Evolutionary conservation across 2,888 invertebrate genomes (phyloP), one percentile per base, ranked within the genome.

Genomic region (Apantesis nais): DNA sequence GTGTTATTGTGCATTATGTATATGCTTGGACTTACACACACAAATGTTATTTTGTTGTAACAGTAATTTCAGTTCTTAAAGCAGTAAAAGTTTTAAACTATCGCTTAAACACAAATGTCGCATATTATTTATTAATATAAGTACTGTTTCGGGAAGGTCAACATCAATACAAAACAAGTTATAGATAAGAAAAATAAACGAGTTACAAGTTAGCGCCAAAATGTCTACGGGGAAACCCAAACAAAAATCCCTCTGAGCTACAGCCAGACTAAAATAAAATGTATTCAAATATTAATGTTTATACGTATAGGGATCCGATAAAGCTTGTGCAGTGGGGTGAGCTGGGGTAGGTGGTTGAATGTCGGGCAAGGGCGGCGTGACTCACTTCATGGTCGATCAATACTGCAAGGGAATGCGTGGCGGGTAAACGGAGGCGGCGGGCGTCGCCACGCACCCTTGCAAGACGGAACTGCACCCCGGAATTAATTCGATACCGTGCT

Each of bases 351-450:
- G 89, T 85, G 87, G 89, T 88, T 91, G 94, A 93, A 95, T 94
- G 92, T 95, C 94, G 94, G 94, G 93, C 94, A 95, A 95, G 94
- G 94, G 94, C 93, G 93, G 90, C 93, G 86, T 92, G 93, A 94
- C 92, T 94, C 94, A 94, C 89, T 92, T 94, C 94, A 94, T 88
- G 93, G 93, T 89, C 88, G 94, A 93, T 94, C 94, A 91, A 95
- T 95, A 95, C 91, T 94, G 94, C 94, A 94, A 85, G 89, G 88
- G 88, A 88, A 87, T 90, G 91, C 90, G 92, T 90, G 87, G 82
- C 79, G 80, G 29, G 75, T n/a, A 34, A 60, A 37, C 71, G 67
- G 39, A 25, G 5, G 37, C 31, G 71, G 70, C 80, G 82, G n/a
- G 72, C 72, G 72, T 70, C 77, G 73, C 79, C 73, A 76, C 75